phyloP scores from a whole-genome alignment of 2,797 vertebrate genomes.

The Phalloptychus januarius region DNA sequence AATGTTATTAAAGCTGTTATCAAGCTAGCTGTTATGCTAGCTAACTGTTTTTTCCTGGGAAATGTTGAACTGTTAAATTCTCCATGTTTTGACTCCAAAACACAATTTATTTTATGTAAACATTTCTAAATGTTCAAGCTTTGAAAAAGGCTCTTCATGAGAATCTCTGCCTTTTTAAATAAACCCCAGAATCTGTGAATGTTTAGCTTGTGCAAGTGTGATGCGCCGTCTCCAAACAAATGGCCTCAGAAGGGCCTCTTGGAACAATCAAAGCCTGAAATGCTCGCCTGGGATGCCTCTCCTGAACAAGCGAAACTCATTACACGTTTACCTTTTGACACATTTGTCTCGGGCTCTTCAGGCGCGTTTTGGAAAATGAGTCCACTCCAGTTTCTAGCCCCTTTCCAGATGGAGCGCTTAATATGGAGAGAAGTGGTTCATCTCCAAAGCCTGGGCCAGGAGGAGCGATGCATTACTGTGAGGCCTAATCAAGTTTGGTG shows the following conservation, averaged over 20 bases:
- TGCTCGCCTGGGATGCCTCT: slow-evolving; percentile 4
- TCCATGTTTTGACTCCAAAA: too few species aligned
- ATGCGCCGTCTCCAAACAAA: slow-evolving; percentile 7
- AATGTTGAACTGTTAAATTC: too few species aligned
- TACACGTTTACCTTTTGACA: slow-evolving; percentile 42
- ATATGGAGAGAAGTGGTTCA: slow-evolving; percentile 50
- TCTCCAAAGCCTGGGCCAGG: slow-evolving; percentile 59
- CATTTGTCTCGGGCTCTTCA: slow-evolving; percentile 35
- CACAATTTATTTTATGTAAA: not conserved
- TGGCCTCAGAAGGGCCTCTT: slow-evolving; percentile 13
- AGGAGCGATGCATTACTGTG: slow-evolving; percentile 67
- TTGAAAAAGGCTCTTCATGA: slow-evolving; percentile 19
- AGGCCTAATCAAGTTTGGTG: slow-evolving; percentile 76
- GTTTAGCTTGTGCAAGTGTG: slow-evolving; percentile 7
- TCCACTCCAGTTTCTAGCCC: slow-evolving; percentile 37
- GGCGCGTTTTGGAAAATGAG: slow-evolving; percentile 50
- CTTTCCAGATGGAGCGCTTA: slow-evolving; percentile 34
- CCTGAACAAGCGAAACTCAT: slow-evolving; percentile 37
- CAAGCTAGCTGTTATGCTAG: too few species aligned
- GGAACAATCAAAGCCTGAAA: slow-evolving; percentile 36
- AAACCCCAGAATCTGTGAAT: slow-evolving; percentile 1
- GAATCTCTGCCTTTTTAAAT: not conserved
- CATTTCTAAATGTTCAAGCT: not conserved
- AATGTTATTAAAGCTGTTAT: too few species aligned
- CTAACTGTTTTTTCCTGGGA: too few species aligned